Evolutionary conservation across 2,888 invertebrate genomes (phyloP), one percentile per base, ranked within the genome.

Genomic region (Platypus cylindrus): DNA sequence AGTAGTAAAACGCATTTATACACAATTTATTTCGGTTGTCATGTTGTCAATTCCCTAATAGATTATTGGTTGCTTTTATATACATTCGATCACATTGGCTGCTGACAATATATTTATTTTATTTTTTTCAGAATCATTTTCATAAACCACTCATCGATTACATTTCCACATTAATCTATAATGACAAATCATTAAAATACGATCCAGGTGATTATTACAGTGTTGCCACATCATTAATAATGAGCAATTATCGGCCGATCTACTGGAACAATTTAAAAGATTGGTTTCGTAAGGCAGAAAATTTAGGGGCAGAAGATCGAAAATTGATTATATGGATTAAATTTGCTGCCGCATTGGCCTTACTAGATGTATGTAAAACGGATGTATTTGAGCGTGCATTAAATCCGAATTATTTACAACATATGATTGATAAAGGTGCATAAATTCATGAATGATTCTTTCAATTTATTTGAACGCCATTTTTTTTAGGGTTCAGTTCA

Each of bases 61-160:
- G n/a, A n/a, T n/a, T n/a, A n/a, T n/a, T n/a, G n/a, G n/a, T n/a
- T n/a, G n/a, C n/a, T n/a, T n/a, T n/a, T n/a, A n/a, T n/a, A n/a
- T n/a, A n/a, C n/a, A n/a, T n/a, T n/a, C n/a, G n/a, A n/a, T n/a
- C n/a, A n/a, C n/a, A n/a, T n/a, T n/a, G n/a, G n/a, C n/a, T n/a
- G 13, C 7, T 29, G 9, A 4, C 7, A 12, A 11, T 14, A 12
- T 13, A 34, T 27, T 32, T 31, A 24, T 18, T 30, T 26, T 32
- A 36, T 17, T 32, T 35, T 38, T 60, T 60, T 23, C 56, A 73
- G 72, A 64, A 64, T n/a, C 73, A 75, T 55, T 65, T 67, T 0
- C 65, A 73, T 48, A 61, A 70, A 30, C 57, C 62, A 0, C 56
- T 79, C 0, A 52, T 78, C 13, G 70, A 78, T 41, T 70, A 76